phyloP scores from a whole-genome alignment of 2,113 vertebrate species.

The Copsychus sechellarum region DNA sequence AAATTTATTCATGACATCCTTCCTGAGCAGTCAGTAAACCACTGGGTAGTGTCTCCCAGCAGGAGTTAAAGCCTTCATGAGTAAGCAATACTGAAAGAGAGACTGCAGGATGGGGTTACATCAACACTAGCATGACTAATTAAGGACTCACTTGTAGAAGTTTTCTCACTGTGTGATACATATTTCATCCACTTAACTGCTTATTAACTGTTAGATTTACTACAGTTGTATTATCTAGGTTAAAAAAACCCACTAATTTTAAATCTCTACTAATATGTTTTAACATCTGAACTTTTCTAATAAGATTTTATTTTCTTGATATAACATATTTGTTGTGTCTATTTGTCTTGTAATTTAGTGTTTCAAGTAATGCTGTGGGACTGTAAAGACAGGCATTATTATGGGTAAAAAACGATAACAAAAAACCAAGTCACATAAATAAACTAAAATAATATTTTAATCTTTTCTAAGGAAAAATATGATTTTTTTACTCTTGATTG shows the following conservation, averaged over 20 bases:
- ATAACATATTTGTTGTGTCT: neutral
- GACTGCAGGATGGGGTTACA: neutral
- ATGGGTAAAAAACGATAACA: neutral
- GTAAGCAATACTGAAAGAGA: neutral
- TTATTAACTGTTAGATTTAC: neutral
- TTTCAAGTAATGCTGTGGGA: neutral
- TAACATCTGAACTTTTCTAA: neutral
- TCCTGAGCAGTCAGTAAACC: neutral
- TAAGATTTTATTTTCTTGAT: neutral
- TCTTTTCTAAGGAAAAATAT: neutral
- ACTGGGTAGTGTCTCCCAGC: neutral
- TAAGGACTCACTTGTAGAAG: neutral
- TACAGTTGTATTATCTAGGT: neutral
- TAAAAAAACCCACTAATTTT: neutral
- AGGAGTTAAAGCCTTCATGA: neutral
- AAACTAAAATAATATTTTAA: neutral
- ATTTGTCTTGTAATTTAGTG: neutral
- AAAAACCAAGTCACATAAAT: fast-evolving
- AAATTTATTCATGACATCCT: neutral
- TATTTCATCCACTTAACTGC: neutral
- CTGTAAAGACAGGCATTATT: neutral
- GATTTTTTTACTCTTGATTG: neutral
- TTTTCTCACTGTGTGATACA: neutral
- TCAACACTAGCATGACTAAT: neutral
- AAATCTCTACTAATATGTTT: neutral